Conservation (phyloP, 2,797 vertebrate genomes). For the Catamblyrhynchus diadema region DNA sequence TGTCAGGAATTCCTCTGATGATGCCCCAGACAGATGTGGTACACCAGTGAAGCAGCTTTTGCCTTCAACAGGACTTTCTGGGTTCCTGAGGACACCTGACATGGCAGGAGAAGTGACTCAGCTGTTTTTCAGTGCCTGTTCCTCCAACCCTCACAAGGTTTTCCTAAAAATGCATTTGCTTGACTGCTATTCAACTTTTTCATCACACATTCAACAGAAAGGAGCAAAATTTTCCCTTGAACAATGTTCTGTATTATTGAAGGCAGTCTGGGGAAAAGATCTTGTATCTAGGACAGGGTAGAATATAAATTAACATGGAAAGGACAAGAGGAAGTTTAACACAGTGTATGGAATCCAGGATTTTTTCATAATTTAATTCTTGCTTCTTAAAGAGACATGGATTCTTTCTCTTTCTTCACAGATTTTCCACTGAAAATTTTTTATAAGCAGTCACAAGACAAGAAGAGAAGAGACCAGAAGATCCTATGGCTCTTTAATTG, state of each 20-base stretch:
- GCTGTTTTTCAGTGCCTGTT: not conserved
- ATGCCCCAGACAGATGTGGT: not conserved
- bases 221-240: not conserved
- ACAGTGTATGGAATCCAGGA: not conserved
- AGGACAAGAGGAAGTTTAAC: not conserved
- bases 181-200: not conserved
- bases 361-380: not conserved
- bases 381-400: not conserved
- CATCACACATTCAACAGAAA: not conserved
- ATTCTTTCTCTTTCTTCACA: not conserved
- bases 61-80: not conserved
- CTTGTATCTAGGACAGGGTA: not conserved
- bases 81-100: not conserved
- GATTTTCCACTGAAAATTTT: not conserved
- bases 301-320: slow-evolving; percentile 23
- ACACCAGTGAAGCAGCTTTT: not conserved
- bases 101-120: not conserved
- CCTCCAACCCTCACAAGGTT: not conserved
- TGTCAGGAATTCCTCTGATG: not conserved
- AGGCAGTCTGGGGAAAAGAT: not conserved
- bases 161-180: slow-evolving; percentile 27
- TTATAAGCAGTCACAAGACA: not conserved
- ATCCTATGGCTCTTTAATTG: not conserved
- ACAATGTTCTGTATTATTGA: slow-evolving; percentile 42
- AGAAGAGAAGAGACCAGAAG: not conserved